phyloP scores from a whole-genome alignment of 2,888 invertebrate genomes.

The Alloplasta piceator region DNA sequence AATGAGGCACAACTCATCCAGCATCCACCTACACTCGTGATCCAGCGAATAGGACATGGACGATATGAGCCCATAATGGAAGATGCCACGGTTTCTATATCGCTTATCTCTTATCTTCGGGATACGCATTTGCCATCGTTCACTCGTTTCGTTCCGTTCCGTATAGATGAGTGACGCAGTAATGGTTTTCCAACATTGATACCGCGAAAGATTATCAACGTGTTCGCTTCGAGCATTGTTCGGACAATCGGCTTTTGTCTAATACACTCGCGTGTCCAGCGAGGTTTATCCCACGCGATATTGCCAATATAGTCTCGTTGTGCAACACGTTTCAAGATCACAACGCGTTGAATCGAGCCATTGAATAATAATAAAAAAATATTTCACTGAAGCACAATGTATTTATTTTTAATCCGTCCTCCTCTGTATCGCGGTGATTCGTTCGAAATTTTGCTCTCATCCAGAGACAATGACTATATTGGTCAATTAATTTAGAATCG shows the following conservation, averaged over 20 bases:
- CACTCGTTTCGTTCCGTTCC: conserved; percentile 56
- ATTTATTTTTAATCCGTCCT: no score
- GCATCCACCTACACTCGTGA: conserved; percentile 75
- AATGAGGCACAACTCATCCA: conserved; percentile 82
- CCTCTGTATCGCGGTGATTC: no score
- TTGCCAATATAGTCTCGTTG: not conserved
- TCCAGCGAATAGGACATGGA: conserved; percentile 50
- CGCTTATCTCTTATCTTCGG: conserved; percentile 60
- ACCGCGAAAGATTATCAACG: conserved; percentile 32
- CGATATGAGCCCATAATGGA: conserved; percentile 49
- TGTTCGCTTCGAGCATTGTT: conserved; percentile 8
- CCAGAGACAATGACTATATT: not conserved
- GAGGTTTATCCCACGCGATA: conserved; percentile 13
- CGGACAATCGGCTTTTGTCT: conserved; percentile 54
- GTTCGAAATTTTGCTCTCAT: no score
- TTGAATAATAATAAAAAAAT: not conserved
- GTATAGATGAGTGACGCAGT: conserved; percentile 44
- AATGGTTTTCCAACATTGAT: conserved; percentile 38
- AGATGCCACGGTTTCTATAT: conserved; percentile 47
- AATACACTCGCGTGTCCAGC: conserved; percentile 10
- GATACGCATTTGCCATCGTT: conserved; percentile 54
- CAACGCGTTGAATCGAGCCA: not conserved
- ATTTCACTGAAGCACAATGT: not conserved
- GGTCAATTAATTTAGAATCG: not conserved
- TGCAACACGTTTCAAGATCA: not conserved